Base-by-base conservation (phyloP, 2,113 vertebrate species). In the Muscicapa adusta region DNA sequence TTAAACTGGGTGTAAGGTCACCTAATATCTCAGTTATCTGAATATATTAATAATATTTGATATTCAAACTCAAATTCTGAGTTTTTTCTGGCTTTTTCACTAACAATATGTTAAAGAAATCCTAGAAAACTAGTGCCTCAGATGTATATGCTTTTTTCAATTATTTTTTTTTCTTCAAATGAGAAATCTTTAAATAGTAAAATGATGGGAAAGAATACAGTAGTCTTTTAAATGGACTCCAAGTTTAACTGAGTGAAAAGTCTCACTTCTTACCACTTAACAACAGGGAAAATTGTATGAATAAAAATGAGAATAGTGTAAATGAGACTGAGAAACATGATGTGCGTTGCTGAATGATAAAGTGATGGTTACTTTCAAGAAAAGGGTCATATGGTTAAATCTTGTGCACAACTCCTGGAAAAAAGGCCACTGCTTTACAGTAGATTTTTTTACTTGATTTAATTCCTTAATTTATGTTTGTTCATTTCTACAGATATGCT, bases 71-170 rank as follows among this genome's bases (percentile, higher is more conserved):
- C 28, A 31, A 47, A 66, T 66, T 58, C 36, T n/a, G 19, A 84
- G n/a, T 14, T 40, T 40, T 40, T 40, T 40, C 6, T 22, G 16
- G 0, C 0, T 60, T 71, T 85, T 50, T 65, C 45, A 73, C n/a
- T 40, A 26, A 26, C 5, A 80, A 62, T 6, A 20, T 28, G 9
- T 71, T 89, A 36, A 86, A 80, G 40, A 72, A 80, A 51, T 43
- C 5, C 36, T 36, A n/a, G 11, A 5, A 71, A 58, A 56, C 13
- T n/a, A 22, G 2, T 34, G 13, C 14, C 8, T 47, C 42, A n/a
- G 17, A 43, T 16, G 6, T 38, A 10, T 6, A 34, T 24, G 16
- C 1, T 1, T 18, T 54, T 53, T 10, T 2, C 8, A 10, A 14
- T 14, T 12, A 24, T 36, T 12, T n/a, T 71, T 61, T 51, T 28